These are phyloP conservation scores for Oligia latruncula DNA, from an alignment of 2,888 invertebrate genomes.

Conservation along the genomic window DNA sequence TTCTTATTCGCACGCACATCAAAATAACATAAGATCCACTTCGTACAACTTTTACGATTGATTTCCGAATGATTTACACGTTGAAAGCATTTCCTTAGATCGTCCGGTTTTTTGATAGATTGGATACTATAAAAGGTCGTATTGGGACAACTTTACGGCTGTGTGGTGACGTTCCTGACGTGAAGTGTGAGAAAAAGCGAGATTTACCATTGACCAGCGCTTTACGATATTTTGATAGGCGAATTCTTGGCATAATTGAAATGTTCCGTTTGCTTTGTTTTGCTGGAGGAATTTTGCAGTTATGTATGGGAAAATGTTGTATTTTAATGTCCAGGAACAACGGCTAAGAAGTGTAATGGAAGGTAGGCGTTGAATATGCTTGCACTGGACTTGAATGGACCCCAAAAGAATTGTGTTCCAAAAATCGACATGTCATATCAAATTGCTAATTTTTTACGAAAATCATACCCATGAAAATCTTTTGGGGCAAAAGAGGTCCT, in stretches of 20 bases:
- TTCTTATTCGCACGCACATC: conserved; percentile 43
- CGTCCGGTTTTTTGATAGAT: conserved; percentile 62
- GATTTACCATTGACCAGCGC: conserved; percentile 11
- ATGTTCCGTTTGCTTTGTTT: conserved; percentile 41
- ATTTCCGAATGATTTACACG: conserved; percentile 54
- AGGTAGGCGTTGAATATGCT: no score
- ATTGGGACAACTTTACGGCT: conserved; percentile 53
- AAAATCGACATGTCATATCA: no score
- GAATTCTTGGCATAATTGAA: conserved; percentile 58
- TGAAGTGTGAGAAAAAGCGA: conserved; percentile 59
- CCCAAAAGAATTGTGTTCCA: background rate
- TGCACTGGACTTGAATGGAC: background rate
- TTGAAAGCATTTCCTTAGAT: conserved; percentile 55
- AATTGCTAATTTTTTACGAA: no score
- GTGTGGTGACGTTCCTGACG: conserved; percentile 34
- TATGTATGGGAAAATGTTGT: conserved; percentile 7
- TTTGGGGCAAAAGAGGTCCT: no score
- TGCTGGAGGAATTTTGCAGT: conserved; percentile 4
- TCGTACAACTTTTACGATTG: conserved; percentile 54
- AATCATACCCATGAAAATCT: no score
- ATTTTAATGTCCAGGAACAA: background rate
- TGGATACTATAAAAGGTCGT: conserved; percentile 57
- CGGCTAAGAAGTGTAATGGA: background rate
- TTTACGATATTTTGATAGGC: conserved; percentile 62
- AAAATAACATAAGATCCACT: conserved; percentile 25